These are phyloP conservation scores for Pampus argenteus DNA, from an alignment of 2,797 vertebrate genomes.

Conservation along the genomic window DNA sequence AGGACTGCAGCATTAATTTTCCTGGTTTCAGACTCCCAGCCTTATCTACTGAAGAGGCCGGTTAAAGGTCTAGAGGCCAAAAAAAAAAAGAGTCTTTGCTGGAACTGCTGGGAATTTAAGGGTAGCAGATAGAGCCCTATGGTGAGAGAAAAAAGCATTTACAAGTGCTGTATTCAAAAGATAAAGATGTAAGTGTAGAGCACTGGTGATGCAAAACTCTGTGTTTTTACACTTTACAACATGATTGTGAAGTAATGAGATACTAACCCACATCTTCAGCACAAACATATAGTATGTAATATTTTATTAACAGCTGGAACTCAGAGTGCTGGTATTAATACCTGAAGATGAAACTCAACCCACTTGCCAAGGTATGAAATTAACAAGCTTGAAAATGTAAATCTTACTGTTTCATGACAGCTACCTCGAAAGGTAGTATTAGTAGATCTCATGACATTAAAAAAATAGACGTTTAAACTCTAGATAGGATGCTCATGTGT, in stretches of 20 bases:
- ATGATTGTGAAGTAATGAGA: neutral
- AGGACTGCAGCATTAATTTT: constrained; percentile 50
- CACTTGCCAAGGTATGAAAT: constrained; percentile 45
- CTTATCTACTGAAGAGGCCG: constrained; percentile 43
- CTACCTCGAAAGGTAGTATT: too few species aligned
- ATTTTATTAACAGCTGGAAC: constrained; percentile 10
- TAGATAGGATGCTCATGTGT: neutral
- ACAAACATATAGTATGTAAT: neutral
- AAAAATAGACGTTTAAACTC: too few species aligned
- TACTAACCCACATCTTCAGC: neutral
- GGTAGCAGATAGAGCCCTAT: neutral
- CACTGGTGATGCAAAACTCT: neutral
- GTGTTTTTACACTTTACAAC: neutral
- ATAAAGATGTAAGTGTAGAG: neutral
- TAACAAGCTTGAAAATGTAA: constrained; percentile 6
- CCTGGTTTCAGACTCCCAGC: constrained; percentile 18
- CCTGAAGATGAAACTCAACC: constrained; percentile 13
- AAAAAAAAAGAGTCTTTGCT: constrained; percentile 21
- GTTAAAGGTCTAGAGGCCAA: constrained; percentile 39
- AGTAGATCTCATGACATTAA: too few species aligned
- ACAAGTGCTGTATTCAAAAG: neutral
- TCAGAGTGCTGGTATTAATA: neutral
- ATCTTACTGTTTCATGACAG: neutral
- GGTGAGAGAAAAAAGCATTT: neutral
- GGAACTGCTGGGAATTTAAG: constrained; percentile 11